These are phyloP conservation scores for Suricata suricatta DNA, from an alignment of 2,113 vertebrate genomes.

Conservation along the genomic window DNA sequence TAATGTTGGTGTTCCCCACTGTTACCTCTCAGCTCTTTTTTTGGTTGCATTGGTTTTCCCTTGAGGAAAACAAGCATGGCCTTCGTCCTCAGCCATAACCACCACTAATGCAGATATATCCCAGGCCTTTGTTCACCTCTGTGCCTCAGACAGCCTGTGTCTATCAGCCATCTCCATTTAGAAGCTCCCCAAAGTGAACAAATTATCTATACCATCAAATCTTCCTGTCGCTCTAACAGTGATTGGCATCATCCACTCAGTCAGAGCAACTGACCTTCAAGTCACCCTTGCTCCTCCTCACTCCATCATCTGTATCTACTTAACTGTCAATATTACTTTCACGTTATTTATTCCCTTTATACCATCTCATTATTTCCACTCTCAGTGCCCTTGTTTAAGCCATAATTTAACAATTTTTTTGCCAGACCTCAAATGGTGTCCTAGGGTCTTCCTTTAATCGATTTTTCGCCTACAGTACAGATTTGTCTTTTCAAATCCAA, in stretches of 20 bases:
- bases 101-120: accelerated
- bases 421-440: neutral
- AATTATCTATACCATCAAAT: neutral
- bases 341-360: neutral
- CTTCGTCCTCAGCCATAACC: neutral
- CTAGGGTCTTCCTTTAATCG: neutral
- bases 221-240: neutral
- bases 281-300: neutral
- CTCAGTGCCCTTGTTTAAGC: neutral
- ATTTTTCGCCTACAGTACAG: neutral
- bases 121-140: neutral
- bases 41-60: neutral
- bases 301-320: neutral
- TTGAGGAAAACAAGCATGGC: neutral
- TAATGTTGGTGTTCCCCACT: neutral
- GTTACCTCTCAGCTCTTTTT: neutral
- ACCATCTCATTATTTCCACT: neutral
- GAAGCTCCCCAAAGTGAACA: neutral
- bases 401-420: neutral
- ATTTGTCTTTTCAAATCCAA: neutral
- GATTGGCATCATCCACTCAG: neutral
- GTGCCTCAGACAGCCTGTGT: neutral
- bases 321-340: neutral
- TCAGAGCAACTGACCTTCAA: neutral
- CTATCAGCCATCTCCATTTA: neutral